Base-by-base conservation (phyloP, 2,113 vertebrate species). In the Oriolus oriolus region DNA sequence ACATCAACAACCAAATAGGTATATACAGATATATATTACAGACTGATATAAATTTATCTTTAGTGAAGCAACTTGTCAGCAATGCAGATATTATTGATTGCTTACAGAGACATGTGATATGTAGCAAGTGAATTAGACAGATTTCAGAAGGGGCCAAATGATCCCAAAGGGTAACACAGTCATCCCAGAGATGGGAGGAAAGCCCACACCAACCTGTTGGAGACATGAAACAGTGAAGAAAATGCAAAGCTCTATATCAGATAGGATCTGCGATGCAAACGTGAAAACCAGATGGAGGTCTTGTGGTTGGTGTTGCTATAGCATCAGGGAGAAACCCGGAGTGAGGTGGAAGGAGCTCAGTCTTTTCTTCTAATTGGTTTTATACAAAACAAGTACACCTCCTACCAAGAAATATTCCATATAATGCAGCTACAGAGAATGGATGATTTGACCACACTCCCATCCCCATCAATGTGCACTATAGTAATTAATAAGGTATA, bases 271-370 rank as follows among this genome's bases (percentile, higher is more conserved):
- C 0, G 1, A 31, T 35, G 20, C 24, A 41, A 76, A 66, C 11
- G 7, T 5, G 5, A 76, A 76, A 66, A 50, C 7, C 31, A 42
- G 44, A 50, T 21, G 26, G 42, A 66, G 7, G 9, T 76, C 16
- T 35, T 76, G 35, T 50, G 52, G 30, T 26, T 76, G 37, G 16
- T 49, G 61, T 17, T 59, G 31, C 21, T 24, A 26, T 31, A 20
- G 26, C 20, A 17, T 21, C 0, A 0, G 13, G 11, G 44, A 59
- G 52, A 66, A 50, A 42, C 31, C 7, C 37, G 37, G 21, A 31
- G 17, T 11, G 27, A 76, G 17, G 14, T 35, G 17, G 11, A 63
- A 53, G 39, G 16, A 9, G 22, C 10, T 16, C 16, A 21, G 13
- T 26, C 31, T 50, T n/a, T 42, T 75, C 31, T 61, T 52, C 26